A percentile compares a stretch with the other conserved stretches of the same genome.
phyloP scores from a whole-genome alignment of 2,113 vertebrate genomes.

The Lonchura striata region DNA sequence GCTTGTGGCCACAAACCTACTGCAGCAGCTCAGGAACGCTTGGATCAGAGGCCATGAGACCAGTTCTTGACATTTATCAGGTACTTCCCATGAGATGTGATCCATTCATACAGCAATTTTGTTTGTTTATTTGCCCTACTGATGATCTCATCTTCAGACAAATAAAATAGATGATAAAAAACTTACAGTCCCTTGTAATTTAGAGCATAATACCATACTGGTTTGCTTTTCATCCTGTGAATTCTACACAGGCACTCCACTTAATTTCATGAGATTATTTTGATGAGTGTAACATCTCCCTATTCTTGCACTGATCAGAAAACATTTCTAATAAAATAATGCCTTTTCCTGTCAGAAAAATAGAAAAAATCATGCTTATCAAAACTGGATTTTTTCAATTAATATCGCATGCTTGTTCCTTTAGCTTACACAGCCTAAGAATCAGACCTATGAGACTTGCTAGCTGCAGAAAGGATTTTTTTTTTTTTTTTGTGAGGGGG shows the following conservation, averaged over 20 bases:
- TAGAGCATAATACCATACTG: not conserved
- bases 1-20: slow-evolving; percentile 54
- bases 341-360: not conserved
- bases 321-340: not conserved
- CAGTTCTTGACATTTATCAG: slow-evolving; percentile 52
- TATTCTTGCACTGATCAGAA: not conserved
- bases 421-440: not conserved
- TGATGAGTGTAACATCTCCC: not conserved
- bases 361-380: not conserved
- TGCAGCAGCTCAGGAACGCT: slow-evolving; percentile 49
- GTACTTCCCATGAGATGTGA: slow-evolving; percentile 3
- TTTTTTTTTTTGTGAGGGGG: accelerated
- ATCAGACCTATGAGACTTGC: not conserved
- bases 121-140: not conserved
- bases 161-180: not conserved
- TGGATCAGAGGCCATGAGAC: not conserved
- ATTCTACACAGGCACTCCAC: not conserved
- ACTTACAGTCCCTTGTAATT: not conserved
- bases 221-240: not conserved
- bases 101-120: not conserved
- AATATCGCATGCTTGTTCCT: not conserved
- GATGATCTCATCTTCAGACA: not conserved
- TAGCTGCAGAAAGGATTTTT: not conserved
- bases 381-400: not conserved
- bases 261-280: not conserved